Percentiles rank a stretch among this genome's conserved stretches.
Evolutionary conservation across 2,113 vertebrate genomes (phyloP).

Genomic region (Sitta europaea): DNA sequence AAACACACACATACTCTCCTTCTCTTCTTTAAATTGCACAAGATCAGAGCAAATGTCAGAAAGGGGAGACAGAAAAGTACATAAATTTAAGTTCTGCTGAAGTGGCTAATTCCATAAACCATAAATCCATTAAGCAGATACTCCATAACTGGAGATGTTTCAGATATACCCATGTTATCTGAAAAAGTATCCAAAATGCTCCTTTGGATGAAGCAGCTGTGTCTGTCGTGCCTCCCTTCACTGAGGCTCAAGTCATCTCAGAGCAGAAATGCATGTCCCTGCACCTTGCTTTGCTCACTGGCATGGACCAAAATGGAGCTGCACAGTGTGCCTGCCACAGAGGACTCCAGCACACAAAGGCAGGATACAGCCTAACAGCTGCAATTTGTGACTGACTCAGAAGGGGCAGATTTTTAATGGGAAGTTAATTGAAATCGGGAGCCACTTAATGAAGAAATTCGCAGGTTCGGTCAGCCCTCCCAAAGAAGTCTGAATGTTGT

Average conservation of each 20-base stretch:
- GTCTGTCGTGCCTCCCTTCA: rapidly evolving
- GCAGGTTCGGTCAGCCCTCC: neutral
- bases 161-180: neutral
- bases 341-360: neutral
- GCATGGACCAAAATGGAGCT: neutral
- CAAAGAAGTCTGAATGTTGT: neutral
- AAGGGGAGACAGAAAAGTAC: neutral
- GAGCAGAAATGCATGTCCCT: neutral
- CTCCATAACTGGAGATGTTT: neutral
- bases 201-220: neutral
- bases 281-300: neutral
- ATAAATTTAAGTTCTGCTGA: neutral
- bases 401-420: neutral
- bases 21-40: neutral
- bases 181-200: neutral
- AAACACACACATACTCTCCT: neutral
- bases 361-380: neutral
- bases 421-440: neutral
- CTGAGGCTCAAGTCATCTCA: neutral
- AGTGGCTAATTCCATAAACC: neutral
- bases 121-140: neutral
- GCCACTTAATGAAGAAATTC: neutral
- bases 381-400: neutral
- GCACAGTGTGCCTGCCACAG: neutral
- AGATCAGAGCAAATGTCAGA: neutral